Percentiles rank a stretch among this genome's conserved stretches.
These are phyloP conservation scores for Apaloderma vittatum DNA, from an alignment of 2,113 vertebrate species.

Conservation along the genomic window DNA sequence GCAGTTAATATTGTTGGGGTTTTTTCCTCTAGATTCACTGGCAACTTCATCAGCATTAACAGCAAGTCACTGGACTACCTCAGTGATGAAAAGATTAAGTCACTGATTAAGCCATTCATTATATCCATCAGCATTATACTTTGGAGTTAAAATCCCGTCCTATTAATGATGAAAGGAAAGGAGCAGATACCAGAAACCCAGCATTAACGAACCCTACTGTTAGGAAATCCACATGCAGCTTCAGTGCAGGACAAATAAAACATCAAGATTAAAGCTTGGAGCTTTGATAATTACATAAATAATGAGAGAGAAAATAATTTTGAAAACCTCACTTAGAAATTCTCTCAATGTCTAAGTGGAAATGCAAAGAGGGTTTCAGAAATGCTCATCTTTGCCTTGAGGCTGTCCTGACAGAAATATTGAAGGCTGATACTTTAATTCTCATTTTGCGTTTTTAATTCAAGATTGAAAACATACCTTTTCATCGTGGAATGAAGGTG, in stretches of 20 bases:
- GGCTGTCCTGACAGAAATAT: background rate
- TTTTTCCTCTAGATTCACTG: background rate
- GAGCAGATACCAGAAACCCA: background rate
- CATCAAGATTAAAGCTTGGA: constrained; percentile 36
- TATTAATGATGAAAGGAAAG: constrained; percentile 40
- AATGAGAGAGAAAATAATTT: constrained; percentile 22
- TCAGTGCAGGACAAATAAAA: constrained; percentile 8
- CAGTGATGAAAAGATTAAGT: background rate
- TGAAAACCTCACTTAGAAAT: background rate
- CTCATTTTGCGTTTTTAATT: background rate
- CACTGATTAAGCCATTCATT: constrained; percentile 16
- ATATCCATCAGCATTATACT: constrained; percentile 32
- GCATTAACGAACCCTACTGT: background rate
- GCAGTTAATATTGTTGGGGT: background rate
- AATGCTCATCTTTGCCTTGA: background rate
- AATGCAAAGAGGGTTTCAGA: background rate
- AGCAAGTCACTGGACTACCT: background rate
- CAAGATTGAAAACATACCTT: background rate
- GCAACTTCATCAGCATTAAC: constrained; percentile 11
- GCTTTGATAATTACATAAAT: constrained; percentile 34
- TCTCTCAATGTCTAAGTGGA: background rate
- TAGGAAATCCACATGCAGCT: constrained; percentile 19
- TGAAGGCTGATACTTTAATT: background rate
- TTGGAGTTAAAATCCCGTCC: constrained; percentile 18
- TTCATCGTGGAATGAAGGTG: background rate